A percentile compares a stretch with the other conserved stretches of the same genome.
Evolutionary conservation across 2,113 vertebrate genomes (phyloP).

Genomic region (Corythornis madagascariensis): DNA sequence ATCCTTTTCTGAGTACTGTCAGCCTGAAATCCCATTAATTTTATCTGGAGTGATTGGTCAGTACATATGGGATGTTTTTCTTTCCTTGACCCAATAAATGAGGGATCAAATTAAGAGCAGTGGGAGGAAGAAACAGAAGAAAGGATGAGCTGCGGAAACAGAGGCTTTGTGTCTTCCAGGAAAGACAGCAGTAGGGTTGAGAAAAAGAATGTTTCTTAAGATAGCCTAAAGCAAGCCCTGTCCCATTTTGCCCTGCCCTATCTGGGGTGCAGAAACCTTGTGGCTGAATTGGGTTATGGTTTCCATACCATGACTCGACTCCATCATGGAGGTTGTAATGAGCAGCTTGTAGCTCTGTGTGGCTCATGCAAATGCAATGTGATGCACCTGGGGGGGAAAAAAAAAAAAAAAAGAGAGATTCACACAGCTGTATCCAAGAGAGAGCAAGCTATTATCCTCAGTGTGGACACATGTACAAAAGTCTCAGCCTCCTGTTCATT

Average conservation of each 20-base stretch:
- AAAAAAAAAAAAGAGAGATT: neutral
- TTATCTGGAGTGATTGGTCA: neutral
- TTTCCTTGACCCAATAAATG: neutral
- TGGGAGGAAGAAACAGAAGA: neutral
- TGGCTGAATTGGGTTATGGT: neutral
- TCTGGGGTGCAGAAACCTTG: neutral
- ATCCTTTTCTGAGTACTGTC: neutral
- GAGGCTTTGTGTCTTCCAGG: neutral
- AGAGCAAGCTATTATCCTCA: neutral
- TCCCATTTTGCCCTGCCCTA: neutral
- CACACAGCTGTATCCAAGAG: neutral
- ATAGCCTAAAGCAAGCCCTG: neutral
- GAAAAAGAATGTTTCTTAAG: neutral
- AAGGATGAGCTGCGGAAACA: neutral
- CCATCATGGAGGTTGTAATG: neutral
- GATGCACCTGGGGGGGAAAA: neutral
- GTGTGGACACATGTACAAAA: neutral
- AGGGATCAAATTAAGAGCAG: neutral
- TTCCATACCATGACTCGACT: neutral
- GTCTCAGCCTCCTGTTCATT: neutral
- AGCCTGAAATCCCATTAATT: constrained; percentile 25
- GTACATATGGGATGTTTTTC: neutral
- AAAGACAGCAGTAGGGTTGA: neutral
- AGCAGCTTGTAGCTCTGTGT: neutral
- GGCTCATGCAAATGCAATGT: neutral